Evolutionary conservation across 2,113 vertebrate species (phyloP), one percentile per base, ranked within the genome.

Genomic region (Lophius piscatorius): DNA sequence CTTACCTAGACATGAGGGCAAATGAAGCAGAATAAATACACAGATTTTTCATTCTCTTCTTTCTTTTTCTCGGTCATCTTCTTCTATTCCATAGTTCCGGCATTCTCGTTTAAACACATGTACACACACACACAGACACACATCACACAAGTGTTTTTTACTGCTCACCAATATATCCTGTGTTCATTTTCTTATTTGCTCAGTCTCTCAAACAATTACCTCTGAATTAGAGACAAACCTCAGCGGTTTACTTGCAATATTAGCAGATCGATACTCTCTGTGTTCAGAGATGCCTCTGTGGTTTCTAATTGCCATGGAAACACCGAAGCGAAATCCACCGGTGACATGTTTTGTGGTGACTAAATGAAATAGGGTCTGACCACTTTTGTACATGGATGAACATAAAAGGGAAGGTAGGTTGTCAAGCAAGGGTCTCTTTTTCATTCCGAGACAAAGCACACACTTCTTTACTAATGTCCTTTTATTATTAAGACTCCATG

Each of bases 1-100:
- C 82, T 91, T 87, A 89, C 72, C 81, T 77, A 88, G 79, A 87
- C 80, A 87, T 81, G 73, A 90, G 87, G 63, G 82, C 81, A 92
- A 84, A 54, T n/a, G 52, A 63, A 85, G 77, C 51, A 77, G 80
- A 89, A 85, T 48, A 49, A 73, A 90, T 78, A 65, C 24, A 52
- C 63, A 12, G 18, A 71, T 76, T 82, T 40, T 70, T 72, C 72
- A 73, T 47, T 54, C 65, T 48, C 14, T 57, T 54, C 57, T 65
- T 56, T 61, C 55, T 63, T 49, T 26, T 55, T 51, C 41, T 52
- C 36, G 17, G 52, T 69, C 57, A 54, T 55, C 41, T 70, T 55
- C 17, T 66, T 66, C 65, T 44, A 40, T 57, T 40, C 51, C 23
- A 35, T 49, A 13, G 9, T n/a, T n/a, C 24, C 46, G 42, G 9